These are phyloP conservation scores for Nesoenas mayeri DNA, from an alignment of 2,113 vertebrate genomes.

Conservation along the genomic window DNA sequence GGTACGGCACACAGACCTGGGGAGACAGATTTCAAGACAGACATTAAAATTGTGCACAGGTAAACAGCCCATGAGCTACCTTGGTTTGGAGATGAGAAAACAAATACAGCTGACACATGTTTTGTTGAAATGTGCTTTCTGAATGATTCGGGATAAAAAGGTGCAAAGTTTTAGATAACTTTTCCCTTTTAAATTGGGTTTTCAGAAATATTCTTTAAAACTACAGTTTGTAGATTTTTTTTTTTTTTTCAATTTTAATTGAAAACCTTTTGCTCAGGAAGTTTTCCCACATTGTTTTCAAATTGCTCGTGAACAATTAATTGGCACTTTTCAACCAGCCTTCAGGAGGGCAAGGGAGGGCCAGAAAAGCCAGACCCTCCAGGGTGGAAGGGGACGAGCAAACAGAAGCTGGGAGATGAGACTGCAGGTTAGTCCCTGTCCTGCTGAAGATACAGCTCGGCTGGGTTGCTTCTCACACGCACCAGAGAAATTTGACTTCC, in stretches of 20 bases:
- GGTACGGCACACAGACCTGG: conserved; percentile 16
- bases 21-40: conserved; percentile 40
- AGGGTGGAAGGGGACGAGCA: accelerated
- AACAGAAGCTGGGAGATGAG: background rate
- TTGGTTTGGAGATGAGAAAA: conserved; percentile 4
- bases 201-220: background rate
- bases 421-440: background rate
- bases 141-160: background rate
- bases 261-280: background rate
- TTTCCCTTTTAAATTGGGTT: background rate
- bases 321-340: background rate
- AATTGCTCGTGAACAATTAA: background rate
- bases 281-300: background rate
- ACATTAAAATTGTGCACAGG: conserved; percentile 40
- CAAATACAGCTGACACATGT: background rate
- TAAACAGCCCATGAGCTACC: background rate
- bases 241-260: background rate
- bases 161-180: background rate
- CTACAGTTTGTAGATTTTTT: background rate
- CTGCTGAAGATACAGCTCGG: background rate
- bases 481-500: background rate
- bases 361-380: background rate
- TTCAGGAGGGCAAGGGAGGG: background rate
- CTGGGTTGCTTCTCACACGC: background rate
- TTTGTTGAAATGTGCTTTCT: conserved; percentile 42